Percentiles rank a stretch among this genome's conserved stretches.
These are phyloP conservation scores for Drepanosiphum platanoidis DNA, from an alignment of 2,888 invertebrate species.

Conservation along the genomic window DNA sequence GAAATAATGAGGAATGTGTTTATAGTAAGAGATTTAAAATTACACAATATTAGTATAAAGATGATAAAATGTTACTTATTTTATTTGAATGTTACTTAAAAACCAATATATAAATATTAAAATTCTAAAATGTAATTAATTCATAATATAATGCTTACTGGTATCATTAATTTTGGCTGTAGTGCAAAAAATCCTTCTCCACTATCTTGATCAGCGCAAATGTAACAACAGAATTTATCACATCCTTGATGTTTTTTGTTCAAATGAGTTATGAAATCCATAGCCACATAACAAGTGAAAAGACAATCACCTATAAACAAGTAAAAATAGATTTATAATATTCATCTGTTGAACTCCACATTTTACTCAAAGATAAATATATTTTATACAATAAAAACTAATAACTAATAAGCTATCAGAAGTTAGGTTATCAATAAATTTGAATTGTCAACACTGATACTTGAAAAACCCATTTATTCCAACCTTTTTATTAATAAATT, in stretches of 20 bases:
- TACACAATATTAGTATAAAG: background rate
- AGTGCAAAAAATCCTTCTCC: conserved; percentile 29
- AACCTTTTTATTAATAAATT: no score
- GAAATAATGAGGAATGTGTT: no score
- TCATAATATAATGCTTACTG: conserved; percentile 10
- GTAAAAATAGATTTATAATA: background rate
- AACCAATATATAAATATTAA: no score
- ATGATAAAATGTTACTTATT: no score
- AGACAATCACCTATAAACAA: conserved; percentile 34
- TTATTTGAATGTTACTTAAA: background rate
- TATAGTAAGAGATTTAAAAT: background rate
- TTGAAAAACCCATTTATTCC: no score
- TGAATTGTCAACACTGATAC: no score
- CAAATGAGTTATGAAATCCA: conserved; percentile 33
- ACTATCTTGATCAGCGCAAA: conserved; percentile 29
- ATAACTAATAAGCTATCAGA: no score
- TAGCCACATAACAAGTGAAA: conserved; percentile 22
- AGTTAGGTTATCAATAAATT: no score
- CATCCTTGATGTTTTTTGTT: conserved; percentile 32
- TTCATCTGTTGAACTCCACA: no score
- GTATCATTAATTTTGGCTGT: conserved; percentile 26
- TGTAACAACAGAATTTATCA: conserved; percentile 49
- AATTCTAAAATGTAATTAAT: no score
- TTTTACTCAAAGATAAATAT: no score
- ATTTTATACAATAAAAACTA: no score